These are phyloP conservation scores for Drosophila ironensis DNA, from an alignment of 1,140 invertebrate species.

Conservation along the genomic window DNA sequence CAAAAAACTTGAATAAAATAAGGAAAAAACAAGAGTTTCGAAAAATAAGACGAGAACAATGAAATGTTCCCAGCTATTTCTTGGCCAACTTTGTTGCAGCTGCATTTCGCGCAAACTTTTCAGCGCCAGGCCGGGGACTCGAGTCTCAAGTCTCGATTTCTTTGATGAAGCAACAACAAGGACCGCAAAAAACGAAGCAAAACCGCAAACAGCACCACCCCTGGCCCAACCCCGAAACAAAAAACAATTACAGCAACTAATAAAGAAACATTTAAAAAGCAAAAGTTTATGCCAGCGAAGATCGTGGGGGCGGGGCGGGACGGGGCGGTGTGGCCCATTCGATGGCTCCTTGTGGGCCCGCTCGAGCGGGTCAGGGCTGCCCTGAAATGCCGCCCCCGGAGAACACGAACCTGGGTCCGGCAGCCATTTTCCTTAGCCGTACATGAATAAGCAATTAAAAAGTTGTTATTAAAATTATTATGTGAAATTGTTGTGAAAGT, in stretches of 20 bases:
- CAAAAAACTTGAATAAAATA: constrained; percentile 39
- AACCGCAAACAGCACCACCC: constrained; percentile 34
- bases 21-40: constrained; percentile 17
- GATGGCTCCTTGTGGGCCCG: not conserved
- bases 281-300: constrained; percentile 62
- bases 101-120: constrained; percentile 67
- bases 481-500: constrained; percentile 66
- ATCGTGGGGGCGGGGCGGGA: too few relatives aligned
- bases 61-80: constrained; percentile 40
- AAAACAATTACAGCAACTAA: constrained; percentile 79
- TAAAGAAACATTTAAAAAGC: constrained; percentile 80
- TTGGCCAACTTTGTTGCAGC: constrained; percentile 58
- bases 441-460: constrained; percentile 81
- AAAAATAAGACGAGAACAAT: constrained; percentile 26
- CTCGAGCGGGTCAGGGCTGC: not conserved
- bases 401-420: constrained; percentile 18
- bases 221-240: constrained; percentile 13
- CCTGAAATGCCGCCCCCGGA: constrained; percentile 2
- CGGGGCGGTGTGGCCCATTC: constrained; percentile 11
- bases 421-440: constrained; percentile 40
- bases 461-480: constrained; percentile 80
- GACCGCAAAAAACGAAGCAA: constrained; percentile 19
- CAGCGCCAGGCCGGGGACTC: constrained; percentile 38
- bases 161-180: constrained; percentile 55
- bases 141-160: constrained; percentile 67